A percentile compares a stretch with the other conserved stretches of the same genome.
Conservation (phyloP, 2,797 vertebrate species). For the Rhinophrynus dorsalis region DNA sequence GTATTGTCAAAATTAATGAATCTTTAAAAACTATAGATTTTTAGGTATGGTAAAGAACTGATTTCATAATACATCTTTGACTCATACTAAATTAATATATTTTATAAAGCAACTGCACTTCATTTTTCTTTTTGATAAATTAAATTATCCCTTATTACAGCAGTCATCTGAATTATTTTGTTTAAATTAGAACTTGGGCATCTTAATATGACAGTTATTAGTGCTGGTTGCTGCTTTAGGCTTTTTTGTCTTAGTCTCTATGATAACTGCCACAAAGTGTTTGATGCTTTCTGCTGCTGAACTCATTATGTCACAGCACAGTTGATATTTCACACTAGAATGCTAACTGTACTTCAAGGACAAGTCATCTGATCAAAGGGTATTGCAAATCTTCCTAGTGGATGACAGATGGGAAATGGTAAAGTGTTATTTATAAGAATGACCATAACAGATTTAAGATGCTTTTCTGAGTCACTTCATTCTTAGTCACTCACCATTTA, state of each 20-base stretch:
- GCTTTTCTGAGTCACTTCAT: constrained; percentile 54
- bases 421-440: constrained; percentile 57
- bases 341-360: constrained; percentile 62
- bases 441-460: constrained; percentile 58
- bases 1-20: no score
- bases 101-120: constrained; percentile 25
- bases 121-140: constrained; percentile 41
- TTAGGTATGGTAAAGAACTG: not conserved
- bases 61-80: constrained; percentile 5
- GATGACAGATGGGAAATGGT: constrained; percentile 57
- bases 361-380: constrained; percentile 59
- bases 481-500: constrained; percentile 52
- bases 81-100: constrained; percentile 23
- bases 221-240: constrained; percentile 24
- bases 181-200: constrained; percentile 34
- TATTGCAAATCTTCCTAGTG: constrained; percentile 57
- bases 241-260: constrained; percentile 41
- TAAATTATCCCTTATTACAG: constrained; percentile 43
- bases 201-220: constrained; percentile 32
- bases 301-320: constrained; percentile 56
- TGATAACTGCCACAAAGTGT: constrained; percentile 28
- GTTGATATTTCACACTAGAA: constrained; percentile 57
- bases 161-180: constrained; percentile 46
- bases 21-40: no score
- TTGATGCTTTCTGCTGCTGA: constrained; percentile 52